Conservation (phyloP, 1,140 invertebrate genomes). For the Sycophila sp. region DNA sequence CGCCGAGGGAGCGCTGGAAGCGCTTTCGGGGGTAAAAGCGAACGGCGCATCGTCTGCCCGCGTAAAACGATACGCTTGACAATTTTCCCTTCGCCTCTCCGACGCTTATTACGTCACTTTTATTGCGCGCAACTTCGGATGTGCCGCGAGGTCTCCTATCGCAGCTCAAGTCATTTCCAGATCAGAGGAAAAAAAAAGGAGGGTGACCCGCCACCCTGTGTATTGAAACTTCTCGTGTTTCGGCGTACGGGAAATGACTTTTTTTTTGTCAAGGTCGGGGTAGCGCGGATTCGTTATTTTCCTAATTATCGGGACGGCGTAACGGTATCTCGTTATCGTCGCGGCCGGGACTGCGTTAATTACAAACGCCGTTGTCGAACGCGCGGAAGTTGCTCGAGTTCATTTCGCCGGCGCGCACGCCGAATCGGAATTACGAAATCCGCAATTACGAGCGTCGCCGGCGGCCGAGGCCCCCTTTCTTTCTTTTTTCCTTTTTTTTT, state of each 20-base stretch:
- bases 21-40: constrained; percentile 33
- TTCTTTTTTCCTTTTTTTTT: no score
- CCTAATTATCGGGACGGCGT: constrained; percentile 25
- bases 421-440: no score
- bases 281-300: constrained; percentile 12
- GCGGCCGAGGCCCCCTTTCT: no score
- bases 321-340: constrained; percentile 12
- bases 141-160: neutral
- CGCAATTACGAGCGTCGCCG: no score
- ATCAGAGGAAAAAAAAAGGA: neutral
- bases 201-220: no score
- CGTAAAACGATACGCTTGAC: constrained; percentile 50
- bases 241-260: constrained; percentile 26
- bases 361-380: neutral
- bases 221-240: constrained; percentile 25
- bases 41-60: constrained; percentile 7
- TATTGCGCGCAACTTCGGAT: constrained; percentile 15
- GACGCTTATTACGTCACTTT: constrained; percentile 35
- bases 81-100: constrained; percentile 24
- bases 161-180: neutral
- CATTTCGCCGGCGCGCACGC: no score
- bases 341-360: neutral
- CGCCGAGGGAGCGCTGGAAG: neutral
- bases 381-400: neutral
- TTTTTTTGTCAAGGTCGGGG: neutral